Evolutionary conservation across 2,888 invertebrate species (phyloP).

Genomic region (Lomographa bimaculata): DNA sequence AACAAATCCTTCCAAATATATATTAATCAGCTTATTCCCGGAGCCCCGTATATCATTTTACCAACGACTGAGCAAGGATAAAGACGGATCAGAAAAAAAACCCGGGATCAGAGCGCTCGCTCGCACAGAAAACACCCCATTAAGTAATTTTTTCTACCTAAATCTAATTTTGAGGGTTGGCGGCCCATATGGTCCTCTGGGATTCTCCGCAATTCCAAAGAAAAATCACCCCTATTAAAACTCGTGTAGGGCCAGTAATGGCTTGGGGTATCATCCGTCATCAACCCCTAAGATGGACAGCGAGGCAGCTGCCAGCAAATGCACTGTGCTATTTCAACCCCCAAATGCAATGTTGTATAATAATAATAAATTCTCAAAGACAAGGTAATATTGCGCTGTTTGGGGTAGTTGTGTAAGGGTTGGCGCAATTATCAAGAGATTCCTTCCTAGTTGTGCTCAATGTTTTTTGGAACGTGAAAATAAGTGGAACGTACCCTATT

Average conservation of each 20-base stretch:
- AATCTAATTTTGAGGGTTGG: constrained; percentile 77
- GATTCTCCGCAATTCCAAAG: constrained; percentile 40
- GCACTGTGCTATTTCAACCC: constrained; percentile 67
- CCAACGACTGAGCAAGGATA: constrained; percentile 42
- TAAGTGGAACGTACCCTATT: constrained; percentile 24
- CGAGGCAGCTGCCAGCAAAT: constrained; percentile 70
- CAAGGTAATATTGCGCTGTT: constrained; percentile 62
- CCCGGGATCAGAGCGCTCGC: constrained; percentile 52
- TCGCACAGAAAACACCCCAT: constrained; percentile 80
- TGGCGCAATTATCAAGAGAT: constrained; percentile 63
- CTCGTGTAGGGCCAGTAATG: constrained; percentile 35
- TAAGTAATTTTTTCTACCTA: constrained; percentile 78
- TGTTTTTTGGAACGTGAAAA: constrained; percentile 37
- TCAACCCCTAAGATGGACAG: constrained; percentile 45
- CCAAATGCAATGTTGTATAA: constrained; percentile 72
- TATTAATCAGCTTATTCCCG: constrained; percentile 27
- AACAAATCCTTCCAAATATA: constrained; percentile 20
- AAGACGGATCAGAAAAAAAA: constrained; percentile 52
- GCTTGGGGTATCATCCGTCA: constrained; percentile 29
- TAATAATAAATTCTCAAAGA: constrained; percentile 79
- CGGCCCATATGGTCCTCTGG: constrained; percentile 74
- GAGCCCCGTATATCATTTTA: constrained; percentile 42
- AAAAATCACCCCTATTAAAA: constrained; percentile 37
- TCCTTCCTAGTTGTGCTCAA: constrained; percentile 45
- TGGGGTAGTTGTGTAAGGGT: constrained; percentile 57